phyloP scores from a whole-genome alignment of 53 echinoderm and acorn worm species.

The Arbacia lixula region DNA sequence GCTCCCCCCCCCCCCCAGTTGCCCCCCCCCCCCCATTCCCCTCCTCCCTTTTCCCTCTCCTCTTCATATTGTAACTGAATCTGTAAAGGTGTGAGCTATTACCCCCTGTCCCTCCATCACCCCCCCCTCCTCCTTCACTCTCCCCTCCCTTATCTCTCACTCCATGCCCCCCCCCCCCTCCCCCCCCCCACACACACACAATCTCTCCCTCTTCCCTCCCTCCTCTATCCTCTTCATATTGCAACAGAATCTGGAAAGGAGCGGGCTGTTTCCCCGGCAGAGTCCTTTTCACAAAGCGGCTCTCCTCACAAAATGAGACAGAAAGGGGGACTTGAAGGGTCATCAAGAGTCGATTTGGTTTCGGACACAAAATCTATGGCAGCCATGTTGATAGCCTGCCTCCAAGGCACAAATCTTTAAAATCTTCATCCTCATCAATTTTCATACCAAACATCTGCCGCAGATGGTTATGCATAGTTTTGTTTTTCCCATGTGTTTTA shows the following conservation, averaged over 20 bases:
- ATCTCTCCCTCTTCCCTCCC: background rate
- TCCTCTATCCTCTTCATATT: background rate
- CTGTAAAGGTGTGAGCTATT: too few species aligned
- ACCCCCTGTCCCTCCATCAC: background rate
- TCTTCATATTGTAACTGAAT: too few species aligned
- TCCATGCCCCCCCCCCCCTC: background rate
- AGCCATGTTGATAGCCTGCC: background rate
- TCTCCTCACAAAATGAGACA: constrained; percentile 6
- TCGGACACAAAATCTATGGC: constrained; percentile 8
- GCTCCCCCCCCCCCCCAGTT: too few species aligned
- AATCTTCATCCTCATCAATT: too few species aligned
- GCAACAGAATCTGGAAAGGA: background rate
- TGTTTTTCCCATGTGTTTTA: background rate
- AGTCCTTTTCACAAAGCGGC: constrained; percentile 40
- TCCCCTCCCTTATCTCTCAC: background rate
- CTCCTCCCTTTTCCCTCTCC: background rate
- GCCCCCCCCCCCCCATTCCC: background rate
- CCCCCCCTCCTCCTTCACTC: background rate
- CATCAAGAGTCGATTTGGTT: constrained; percentile 1
- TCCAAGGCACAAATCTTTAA: too few species aligned
- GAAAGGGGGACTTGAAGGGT: background rate
- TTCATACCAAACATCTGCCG: too few species aligned
- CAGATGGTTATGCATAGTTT: too few species aligned
- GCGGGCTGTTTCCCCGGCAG: constrained; percentile 9
- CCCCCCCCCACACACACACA: background rate